phyloP scores from a whole-genome alignment of 1,140 invertebrate genomes.

The Hyles vespertilio region DNA sequence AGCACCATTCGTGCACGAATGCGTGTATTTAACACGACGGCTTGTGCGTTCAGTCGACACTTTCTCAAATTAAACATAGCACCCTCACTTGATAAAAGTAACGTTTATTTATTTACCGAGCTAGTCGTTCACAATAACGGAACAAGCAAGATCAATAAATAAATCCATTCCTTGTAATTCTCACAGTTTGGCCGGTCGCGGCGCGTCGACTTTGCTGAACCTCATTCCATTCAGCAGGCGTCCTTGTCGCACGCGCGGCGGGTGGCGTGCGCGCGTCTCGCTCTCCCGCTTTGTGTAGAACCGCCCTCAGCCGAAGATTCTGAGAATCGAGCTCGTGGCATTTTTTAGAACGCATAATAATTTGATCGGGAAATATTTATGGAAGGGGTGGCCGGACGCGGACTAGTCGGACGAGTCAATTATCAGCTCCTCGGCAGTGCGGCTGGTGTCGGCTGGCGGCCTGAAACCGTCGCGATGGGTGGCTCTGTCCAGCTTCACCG shows the following conservation, averaged over 20 bases:
- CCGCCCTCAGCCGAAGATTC: slow-evolving; percentile 60
- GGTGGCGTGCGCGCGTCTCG: slow-evolving; percentile 24
- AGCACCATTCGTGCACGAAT: slow-evolving; percentile 21
- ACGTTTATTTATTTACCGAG: slow-evolving; percentile 43
- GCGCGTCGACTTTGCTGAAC: slow-evolving; percentile 49
- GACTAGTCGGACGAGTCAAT: slow-evolving; percentile 67
- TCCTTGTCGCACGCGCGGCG: slow-evolving; percentile 34
- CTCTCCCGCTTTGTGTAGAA: slow-evolving; percentile 57
- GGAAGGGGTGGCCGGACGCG: slow-evolving; percentile 67
- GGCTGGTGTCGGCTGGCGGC: slow-evolving; percentile 29
- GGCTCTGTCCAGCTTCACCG: slow-evolving; percentile 46
- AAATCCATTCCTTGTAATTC: slow-evolving; percentile 72
- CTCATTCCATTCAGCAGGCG: slow-evolving; percentile 59
- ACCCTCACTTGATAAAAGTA: slow-evolving; percentile 20
- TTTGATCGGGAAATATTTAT: slow-evolving; percentile 76
- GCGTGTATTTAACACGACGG: slow-evolving; percentile 26
- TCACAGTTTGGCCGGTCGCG: slow-evolving; percentile 57
- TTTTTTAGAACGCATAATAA: slow-evolving; percentile 73
- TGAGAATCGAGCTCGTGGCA: slow-evolving; percentile 64
- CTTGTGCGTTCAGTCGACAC: slow-evolving; percentile 18
- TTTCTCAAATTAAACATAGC: slow-evolving; percentile 31
- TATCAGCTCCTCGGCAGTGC: slow-evolving; percentile 46
- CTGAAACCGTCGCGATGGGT: slow-evolving; percentile 66
- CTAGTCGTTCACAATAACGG: slow-evolving; percentile 50
- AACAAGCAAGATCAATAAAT: slow-evolving; percentile 66